Evolutionary conservation across 2,113 vertebrate species (phyloP).

Genomic region (Spilogale gracilis): DNA sequence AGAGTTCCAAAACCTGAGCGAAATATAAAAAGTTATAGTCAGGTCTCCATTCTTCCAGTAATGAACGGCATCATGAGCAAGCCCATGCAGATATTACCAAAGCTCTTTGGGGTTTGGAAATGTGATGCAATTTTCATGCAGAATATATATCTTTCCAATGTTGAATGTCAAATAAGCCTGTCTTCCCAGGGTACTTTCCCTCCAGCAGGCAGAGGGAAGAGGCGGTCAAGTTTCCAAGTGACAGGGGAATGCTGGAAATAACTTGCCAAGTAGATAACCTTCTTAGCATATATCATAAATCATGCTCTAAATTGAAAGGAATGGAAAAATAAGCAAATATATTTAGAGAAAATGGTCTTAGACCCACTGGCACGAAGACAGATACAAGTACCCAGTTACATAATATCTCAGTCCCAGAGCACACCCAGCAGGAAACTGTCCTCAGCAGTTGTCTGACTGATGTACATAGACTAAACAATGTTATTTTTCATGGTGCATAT

Average conservation of each 20-base stretch:
- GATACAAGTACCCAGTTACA: not conserved
- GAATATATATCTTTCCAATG: not conserved
- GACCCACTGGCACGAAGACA: not conserved
- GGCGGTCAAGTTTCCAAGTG: not conserved
- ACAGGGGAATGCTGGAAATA: not conserved
- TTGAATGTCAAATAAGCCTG: not conserved
- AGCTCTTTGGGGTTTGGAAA: not conserved
- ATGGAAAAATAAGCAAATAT: not conserved
- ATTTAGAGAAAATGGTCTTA: not conserved
- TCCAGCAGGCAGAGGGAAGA: not conserved
- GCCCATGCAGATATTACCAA: not conserved
- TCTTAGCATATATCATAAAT: not conserved
- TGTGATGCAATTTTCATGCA: not conserved
- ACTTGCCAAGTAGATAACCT: not conserved
- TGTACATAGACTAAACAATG: not conserved
- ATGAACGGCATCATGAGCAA: not conserved
- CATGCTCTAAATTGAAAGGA: not conserved
- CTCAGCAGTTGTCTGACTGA: not conserved
- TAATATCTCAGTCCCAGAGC: not conserved
- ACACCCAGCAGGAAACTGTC: not conserved
- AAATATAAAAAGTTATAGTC: not conserved
- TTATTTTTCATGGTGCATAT: not conserved
- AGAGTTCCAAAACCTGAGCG: not conserved
- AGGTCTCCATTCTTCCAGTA: not conserved
- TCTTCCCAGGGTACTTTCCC: not conserved